Evolutionary conservation across 1,140 invertebrate species (phyloP).

Genomic region (Cydia amplana): DNA sequence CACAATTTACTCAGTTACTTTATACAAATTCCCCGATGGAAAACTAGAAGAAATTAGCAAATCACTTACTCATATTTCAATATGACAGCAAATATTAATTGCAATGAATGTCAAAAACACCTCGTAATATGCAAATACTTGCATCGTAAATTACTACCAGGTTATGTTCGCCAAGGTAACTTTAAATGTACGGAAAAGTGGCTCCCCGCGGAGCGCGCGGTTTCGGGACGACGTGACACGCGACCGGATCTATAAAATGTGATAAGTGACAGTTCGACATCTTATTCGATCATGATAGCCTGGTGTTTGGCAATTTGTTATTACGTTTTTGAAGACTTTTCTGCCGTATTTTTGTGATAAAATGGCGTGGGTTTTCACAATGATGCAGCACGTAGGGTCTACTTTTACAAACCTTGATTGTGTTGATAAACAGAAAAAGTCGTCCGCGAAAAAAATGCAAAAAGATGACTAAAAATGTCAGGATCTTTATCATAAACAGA

Average conservation of each 20-base stretch:
- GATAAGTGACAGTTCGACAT: conserved; percentile 26
- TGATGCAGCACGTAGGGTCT: too few species aligned
- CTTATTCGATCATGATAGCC: conserved; percentile 30
- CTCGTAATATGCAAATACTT: conserved; percentile 3
- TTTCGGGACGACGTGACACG: conserved; percentile 15
- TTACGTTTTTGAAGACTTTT: conserved; percentile 8
- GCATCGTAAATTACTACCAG: conserved; percentile 4
- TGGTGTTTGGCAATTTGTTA: conserved; percentile 16
- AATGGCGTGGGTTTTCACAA: not conserved
- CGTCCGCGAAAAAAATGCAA: too few species aligned
- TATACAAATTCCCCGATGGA: too few species aligned
- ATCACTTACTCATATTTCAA: not conserved
- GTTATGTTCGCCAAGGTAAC: conserved; percentile 3
- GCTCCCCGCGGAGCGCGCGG: conserved; percentile 12
- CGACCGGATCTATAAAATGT: conserved; percentile 25
- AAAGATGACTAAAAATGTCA: too few species aligned
- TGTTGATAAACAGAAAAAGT: too few species aligned
- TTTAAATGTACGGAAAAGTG: conserved; percentile 13
- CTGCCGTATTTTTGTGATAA: not conserved
- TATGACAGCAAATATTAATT: conserved; percentile 10
- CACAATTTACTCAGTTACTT: too few species aligned
- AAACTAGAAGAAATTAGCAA: not conserved
- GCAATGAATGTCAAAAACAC: not conserved
- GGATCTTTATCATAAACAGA: too few species aligned
- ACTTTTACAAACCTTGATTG: too few species aligned